Percentiles rank a stretch among this genome's conserved stretches.
These are phyloP conservation scores for Orchestes rusci DNA, from an alignment of 2,888 invertebrate genomes.

Conservation along the genomic window DNA sequence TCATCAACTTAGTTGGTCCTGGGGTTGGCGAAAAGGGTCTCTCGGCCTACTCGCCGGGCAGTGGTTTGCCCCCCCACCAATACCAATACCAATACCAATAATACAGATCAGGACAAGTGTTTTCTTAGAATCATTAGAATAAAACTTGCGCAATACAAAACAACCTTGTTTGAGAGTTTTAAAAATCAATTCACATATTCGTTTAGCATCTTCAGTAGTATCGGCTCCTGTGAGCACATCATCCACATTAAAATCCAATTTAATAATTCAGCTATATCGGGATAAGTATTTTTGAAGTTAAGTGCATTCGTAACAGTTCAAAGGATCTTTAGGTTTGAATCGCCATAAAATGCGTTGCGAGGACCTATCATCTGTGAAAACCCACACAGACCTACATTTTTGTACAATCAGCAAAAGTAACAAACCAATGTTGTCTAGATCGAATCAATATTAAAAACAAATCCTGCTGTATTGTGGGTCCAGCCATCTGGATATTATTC, in stretches of 20 bases:
- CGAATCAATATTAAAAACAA: slow-evolving; percentile 18
- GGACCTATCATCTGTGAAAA: slow-evolving; percentile 12
- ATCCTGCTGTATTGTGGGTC: too few relatives aligned
- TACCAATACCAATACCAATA: slow-evolving; percentile 1
- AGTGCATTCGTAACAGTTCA: slow-evolving; percentile 13
- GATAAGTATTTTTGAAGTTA: too few relatives aligned
- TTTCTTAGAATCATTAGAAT: slow-evolving; percentile 11
- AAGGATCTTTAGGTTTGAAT: slow-evolving; percentile 10
- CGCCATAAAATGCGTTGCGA: too few relatives aligned
- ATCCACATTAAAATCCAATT: slow-evolving; percentile 26
- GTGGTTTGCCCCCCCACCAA: too few relatives aligned
- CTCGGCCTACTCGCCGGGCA: too few relatives aligned
- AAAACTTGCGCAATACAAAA: too few relatives aligned
- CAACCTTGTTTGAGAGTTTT: too few relatives aligned
- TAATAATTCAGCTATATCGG: slow-evolving; percentile 18
- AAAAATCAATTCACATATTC: too few relatives aligned
- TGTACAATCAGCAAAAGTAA: slow-evolving; percentile 20
- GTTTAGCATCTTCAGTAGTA: not conserved
- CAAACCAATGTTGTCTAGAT: slow-evolving; percentile 19
- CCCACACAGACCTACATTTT: slow-evolving; percentile 26
- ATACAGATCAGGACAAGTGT: slow-evolving; percentile 14
- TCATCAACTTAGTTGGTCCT: too few relatives aligned
- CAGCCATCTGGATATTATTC: too few relatives aligned
- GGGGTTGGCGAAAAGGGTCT: too few relatives aligned
- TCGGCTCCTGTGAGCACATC: slow-evolving; percentile 16